A percentile compares a stretch with the other conserved stretches of the same genome.
These are phyloP conservation scores for Ornithoptera alexandrae DNA, from an alignment of 2,888 invertebrate species.

Conservation along the genomic window DNA sequence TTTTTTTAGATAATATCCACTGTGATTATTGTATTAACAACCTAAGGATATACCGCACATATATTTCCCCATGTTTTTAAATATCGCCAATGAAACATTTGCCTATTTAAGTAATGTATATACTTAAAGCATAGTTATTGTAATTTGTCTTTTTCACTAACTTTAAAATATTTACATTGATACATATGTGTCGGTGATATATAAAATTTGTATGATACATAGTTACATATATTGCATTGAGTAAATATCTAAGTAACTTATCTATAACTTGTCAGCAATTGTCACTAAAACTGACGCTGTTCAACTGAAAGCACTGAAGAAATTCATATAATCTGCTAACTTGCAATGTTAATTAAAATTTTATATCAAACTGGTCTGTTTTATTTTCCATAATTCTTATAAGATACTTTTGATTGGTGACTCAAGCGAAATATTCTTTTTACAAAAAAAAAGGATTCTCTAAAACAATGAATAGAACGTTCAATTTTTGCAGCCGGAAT, in stretches of 20 bases:
- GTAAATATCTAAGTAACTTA: not conserved
- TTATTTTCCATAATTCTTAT: not conserved
- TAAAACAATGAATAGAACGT: too few relatives aligned
- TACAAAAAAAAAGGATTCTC: too few relatives aligned
- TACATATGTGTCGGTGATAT: not conserved
- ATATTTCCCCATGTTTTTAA: too few relatives aligned
- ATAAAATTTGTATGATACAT: not conserved
- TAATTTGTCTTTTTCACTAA: not conserved
- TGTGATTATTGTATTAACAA: not conserved
- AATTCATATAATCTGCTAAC: constrained; percentile 9
- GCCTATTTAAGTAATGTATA: too few relatives aligned
- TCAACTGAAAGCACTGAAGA: constrained; percentile 11
- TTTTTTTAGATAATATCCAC: not conserved
- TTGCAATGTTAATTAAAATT: constrained; percentile 19
- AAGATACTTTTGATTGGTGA: not conserved
- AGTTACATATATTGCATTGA: not conserved
- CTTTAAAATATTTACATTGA: not conserved
- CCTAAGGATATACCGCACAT: not conserved
- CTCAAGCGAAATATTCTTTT: too few relatives aligned
- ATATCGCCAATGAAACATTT: too few relatives aligned
- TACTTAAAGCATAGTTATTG: not conserved
- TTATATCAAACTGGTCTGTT: not conserved
- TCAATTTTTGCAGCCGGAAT: too few relatives aligned
- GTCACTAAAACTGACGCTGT: not conserved
- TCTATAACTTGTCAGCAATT: not conserved